Evolutionary conservation across 2,797 vertebrate species (phyloP).

Genomic region (Tapera naevia): DNA sequence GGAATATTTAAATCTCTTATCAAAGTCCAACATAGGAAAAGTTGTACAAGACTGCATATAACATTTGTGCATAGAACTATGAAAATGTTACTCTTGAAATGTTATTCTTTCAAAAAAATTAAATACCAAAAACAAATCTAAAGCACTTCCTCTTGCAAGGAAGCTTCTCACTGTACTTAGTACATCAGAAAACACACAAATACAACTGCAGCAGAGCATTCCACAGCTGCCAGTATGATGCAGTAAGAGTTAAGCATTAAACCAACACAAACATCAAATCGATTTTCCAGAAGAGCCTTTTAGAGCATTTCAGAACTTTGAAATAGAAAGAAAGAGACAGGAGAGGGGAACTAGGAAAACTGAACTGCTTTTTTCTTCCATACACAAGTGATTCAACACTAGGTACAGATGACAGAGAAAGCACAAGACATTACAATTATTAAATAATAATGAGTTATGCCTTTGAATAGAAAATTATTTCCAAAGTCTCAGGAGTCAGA

Average conservation of each 20-base stretch:
- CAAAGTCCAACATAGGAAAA: neutral
- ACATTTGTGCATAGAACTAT: neutral
- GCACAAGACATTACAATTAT: neutral
- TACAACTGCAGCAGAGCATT: conserved; percentile 8
- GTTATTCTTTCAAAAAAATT: neutral
- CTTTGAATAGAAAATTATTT: neutral
- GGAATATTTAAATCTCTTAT: neutral
- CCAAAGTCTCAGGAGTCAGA: neutral
- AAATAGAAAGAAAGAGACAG: neutral
- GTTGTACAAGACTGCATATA: neutral
- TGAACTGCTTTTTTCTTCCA: neutral
- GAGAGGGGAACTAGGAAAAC: neutral
- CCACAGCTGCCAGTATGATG: conserved; percentile 20
- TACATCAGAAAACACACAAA: neutral
- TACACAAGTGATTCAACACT: neutral
- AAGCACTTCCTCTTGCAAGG: neutral
- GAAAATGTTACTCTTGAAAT: neutral
- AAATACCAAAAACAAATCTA: neutral
- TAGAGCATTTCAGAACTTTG: conserved; percentile 4
- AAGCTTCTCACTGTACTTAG: neutral
- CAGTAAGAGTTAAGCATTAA: conserved; percentile 58
- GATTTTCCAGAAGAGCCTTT: conserved; percentile 43
- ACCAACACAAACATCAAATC: conserved; percentile 43
- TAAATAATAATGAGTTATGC: neutral
- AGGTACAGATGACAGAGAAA: neutral